Percentiles rank a stretch among this genome's conserved stretches.
These are phyloP conservation scores for Amyelois transitella DNA, from an alignment of 1,140 invertebrate genomes.

Conservation along the genomic window DNA sequence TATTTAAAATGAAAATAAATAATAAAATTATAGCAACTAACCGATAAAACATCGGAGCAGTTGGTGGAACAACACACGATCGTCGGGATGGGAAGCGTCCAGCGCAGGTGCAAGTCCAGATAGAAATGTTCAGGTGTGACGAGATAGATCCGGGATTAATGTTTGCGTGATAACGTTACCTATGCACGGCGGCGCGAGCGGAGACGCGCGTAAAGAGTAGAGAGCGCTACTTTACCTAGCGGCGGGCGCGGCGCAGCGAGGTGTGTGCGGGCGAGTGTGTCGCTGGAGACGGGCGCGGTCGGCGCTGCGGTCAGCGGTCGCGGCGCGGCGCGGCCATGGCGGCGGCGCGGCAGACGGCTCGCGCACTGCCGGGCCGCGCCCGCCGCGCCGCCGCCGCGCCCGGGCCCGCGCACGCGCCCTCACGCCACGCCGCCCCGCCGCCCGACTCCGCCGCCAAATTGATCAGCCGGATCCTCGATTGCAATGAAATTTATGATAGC, in stretches of 20 bases:
- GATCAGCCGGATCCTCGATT: slow-evolving; percentile 65
- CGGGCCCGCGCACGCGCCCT: slow-evolving; percentile 8
- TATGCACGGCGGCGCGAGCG: slow-evolving; percentile 31
- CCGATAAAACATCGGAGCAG: slow-evolving; percentile 68
- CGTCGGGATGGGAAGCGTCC: slow-evolving; percentile 37
- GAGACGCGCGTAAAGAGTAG: slow-evolving; percentile 18
- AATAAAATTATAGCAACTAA: slow-evolving; percentile 36
- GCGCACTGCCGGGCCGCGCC: slow-evolving; percentile 41
- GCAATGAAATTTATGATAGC: slow-evolving; percentile 68
- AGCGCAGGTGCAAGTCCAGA: slow-evolving; percentile 31
- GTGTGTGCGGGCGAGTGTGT: slow-evolving; percentile 24
- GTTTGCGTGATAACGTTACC: slow-evolving; percentile 38
- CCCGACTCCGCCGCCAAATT: slow-evolving; percentile 30
- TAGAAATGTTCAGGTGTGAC: slow-evolving; percentile 13
- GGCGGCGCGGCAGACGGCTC: slow-evolving; percentile 38
- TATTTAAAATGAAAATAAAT: background rate
- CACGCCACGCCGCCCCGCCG: slow-evolving; percentile 16
- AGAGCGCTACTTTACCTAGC: slow-evolving; percentile 36
- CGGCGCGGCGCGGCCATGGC: slow-evolving; percentile 50
- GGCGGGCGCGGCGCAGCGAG: slow-evolving; percentile 37
- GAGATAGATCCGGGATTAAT: slow-evolving; percentile 21
- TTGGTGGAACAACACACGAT: slow-evolving; percentile 65
- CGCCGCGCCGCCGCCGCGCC: slow-evolving; percentile 15
- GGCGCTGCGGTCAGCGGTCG: slow-evolving; percentile 42
- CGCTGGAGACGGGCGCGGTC: slow-evolving; percentile 20